phyloP scores from a whole-genome alignment of 2,888 invertebrate species.

The Folsomia candida region DNA sequence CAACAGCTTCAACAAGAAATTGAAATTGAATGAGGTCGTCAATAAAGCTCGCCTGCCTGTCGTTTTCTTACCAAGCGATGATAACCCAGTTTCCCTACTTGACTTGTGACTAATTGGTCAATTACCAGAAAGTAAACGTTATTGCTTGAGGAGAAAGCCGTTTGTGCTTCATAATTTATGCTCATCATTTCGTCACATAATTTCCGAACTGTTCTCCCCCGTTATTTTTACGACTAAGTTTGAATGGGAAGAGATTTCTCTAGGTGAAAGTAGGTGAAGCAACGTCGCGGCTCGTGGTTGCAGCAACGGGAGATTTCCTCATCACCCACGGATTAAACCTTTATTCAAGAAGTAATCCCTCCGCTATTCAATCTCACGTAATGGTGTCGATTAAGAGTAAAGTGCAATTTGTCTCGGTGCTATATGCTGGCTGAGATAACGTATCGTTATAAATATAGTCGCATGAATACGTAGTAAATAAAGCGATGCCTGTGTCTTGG shows the following conservation, averaged over 20 bases:
- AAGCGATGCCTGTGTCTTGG: too few relatives aligned
- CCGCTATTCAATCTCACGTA: not conserved
- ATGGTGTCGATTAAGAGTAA: not conserved
- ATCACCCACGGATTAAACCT: not conserved
- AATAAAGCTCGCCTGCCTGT: too few relatives aligned
- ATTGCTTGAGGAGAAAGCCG: conserved; percentile 9
- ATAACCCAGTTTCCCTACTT: not conserved
- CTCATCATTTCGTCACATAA: not conserved
- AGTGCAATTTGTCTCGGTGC: not conserved
- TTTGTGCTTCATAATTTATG: conserved; percentile 3
- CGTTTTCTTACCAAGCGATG: too few relatives aligned
- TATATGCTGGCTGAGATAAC: too few relatives aligned
- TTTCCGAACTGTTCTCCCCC: not conserved
- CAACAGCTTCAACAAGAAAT: not conserved
- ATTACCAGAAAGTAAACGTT: conserved; percentile 13
- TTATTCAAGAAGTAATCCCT: not conserved
- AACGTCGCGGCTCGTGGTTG: not conserved
- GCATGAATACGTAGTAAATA: too few relatives aligned
- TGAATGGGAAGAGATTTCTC: not conserved
- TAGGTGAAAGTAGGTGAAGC: not conserved
- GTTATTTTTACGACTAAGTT: not conserved
- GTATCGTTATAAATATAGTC: too few relatives aligned
- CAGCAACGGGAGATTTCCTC: too few relatives aligned
- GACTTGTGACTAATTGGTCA: conserved; percentile 11
- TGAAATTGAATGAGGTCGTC: not conserved